Conservation (phyloP, 2,888 invertebrate species). For the Platycnemis pennipes region DNA sequence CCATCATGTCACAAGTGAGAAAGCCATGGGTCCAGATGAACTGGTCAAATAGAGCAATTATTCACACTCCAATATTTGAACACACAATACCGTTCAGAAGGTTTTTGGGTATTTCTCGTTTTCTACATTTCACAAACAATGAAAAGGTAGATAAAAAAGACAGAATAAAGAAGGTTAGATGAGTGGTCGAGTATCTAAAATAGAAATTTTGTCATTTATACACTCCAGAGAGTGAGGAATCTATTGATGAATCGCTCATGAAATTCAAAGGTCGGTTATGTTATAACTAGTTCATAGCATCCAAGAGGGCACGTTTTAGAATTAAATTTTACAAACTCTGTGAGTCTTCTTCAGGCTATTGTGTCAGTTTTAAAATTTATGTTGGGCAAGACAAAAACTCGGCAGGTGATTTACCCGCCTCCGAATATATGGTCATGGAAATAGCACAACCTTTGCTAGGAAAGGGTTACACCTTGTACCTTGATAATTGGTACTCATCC, state of each 20-base stretch:
- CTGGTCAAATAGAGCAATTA: conserved; percentile 72
- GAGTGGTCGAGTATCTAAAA: conserved; percentile 71
- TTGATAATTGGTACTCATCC: conserved; percentile 42
- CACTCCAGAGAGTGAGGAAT: conserved; percentile 69
- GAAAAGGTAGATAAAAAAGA: conserved; percentile 63
- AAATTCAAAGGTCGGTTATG: conserved; percentile 69
- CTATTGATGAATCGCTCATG: conserved; percentile 69
- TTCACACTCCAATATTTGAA: conserved; percentile 73
- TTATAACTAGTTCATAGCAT: conserved; percentile 68
- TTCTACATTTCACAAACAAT: conserved; percentile 72
- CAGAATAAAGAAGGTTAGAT: conserved; percentile 71
- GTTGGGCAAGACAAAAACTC: conserved; percentile 61
- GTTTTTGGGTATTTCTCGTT: conserved; percentile 70
- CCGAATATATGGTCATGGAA: not conserved
- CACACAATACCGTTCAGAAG: conserved; percentile 61
- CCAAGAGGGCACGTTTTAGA: conserved; percentile 69
- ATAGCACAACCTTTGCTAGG: not conserved
- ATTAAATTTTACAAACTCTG: conserved; percentile 70
- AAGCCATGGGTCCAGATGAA: conserved; percentile 72
- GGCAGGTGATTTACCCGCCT: not conserved
- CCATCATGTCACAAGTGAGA: conserved; percentile 73
- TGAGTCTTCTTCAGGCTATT: conserved; percentile 65
- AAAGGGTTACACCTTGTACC: conserved; percentile 4
- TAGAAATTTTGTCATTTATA: conserved; percentile 72
- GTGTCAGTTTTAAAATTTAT: conserved; percentile 69